Base-by-base conservation (phyloP, 2,113 vertebrate genomes). In the Planiliza haematocheilus region DNA sequence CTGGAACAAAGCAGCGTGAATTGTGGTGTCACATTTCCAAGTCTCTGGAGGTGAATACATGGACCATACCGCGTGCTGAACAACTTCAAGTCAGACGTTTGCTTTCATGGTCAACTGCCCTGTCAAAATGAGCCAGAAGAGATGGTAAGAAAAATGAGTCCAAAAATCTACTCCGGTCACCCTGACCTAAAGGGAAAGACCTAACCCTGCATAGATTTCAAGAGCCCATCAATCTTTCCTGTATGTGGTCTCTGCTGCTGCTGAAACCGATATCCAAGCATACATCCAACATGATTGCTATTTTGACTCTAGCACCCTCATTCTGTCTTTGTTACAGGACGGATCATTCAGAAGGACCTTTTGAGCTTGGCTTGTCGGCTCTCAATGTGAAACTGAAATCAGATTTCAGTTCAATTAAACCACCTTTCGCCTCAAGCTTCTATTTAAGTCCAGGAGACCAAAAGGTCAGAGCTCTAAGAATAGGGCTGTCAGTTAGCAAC, bases 401-500 rank as follows among this genome's bases (percentile, higher is more conserved):
- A 39, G 45, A 86, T 88, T 88, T 81, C 46, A 18, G 14, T 67
- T 61, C 43, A 82, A 91, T 88, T 86, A 81, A 82, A 86, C 51
- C 70, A 77, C 79, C 69, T 85, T 77, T 18, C 10, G 45, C 60
- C 60, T 55, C 70, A 48, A 41, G 78, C 63, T 53, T 86, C 77
- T 82, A 79, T 90, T 85, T 74, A 72, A 75, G 79, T 83, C 65
- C 34, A 46, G n/a, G 17, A 50, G 74, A 83, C 65, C 84, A 76
- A 84, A 81, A 89, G 90, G 86, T 91, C 75, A 78, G 16, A 5
- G 30, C 63, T 79, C 83, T 53, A 81, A 84, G 83, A 88, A 90
- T 88, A 88, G 84, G 57, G 52, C 39, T 82, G 85, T 85, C 85
- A 79, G 86, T 89, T 83, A 75, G 74, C 86, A 74, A 30, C 74